Conservation (phyloP, 2,888 invertebrate species). For the Pristionchus arcanus region DNA sequence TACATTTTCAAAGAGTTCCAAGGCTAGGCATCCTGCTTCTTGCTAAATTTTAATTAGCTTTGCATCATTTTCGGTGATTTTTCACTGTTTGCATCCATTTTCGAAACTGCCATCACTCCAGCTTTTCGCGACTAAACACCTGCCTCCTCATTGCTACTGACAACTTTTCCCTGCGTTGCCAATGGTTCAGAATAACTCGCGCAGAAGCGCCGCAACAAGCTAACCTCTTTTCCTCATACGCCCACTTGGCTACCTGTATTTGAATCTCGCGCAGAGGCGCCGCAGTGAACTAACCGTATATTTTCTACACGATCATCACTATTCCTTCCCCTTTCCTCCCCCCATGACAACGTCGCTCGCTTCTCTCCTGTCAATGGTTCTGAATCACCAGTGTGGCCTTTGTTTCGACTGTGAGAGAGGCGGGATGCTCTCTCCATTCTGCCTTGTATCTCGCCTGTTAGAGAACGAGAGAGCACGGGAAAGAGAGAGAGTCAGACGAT, state of each 20-base stretch:
- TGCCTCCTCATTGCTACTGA: background rate
- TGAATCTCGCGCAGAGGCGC: too few relatives aligned
- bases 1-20: too few relatives aligned
- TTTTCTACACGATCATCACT: too few relatives aligned
- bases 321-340: background rate
- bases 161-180: background rate
- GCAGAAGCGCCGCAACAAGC: too few relatives aligned
- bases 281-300: too few relatives aligned
- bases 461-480: too few relatives aligned
- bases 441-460: too few relatives aligned
- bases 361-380: conserved; percentile 33
- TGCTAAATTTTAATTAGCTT: too few relatives aligned
- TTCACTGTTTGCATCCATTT: background rate
- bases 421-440: background rate
- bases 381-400: conserved; percentile 35
- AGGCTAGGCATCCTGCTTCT: too few relatives aligned
- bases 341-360: conserved; percentile 6
- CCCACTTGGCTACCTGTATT: too few relatives aligned
- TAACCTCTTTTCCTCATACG: too few relatives aligned
- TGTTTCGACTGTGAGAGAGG: conserved; percentile 45
- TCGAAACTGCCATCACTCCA: background rate
- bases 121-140: conserved; percentile 2
- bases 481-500: background rate
- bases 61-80: too few relatives aligned
- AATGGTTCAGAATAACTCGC: background rate